Evolutionary conservation across 1,140 invertebrate genomes (phyloP), one percentile per base, ranked within the genome.

Genomic region (Caenorhabditis tropicalis): DNA sequence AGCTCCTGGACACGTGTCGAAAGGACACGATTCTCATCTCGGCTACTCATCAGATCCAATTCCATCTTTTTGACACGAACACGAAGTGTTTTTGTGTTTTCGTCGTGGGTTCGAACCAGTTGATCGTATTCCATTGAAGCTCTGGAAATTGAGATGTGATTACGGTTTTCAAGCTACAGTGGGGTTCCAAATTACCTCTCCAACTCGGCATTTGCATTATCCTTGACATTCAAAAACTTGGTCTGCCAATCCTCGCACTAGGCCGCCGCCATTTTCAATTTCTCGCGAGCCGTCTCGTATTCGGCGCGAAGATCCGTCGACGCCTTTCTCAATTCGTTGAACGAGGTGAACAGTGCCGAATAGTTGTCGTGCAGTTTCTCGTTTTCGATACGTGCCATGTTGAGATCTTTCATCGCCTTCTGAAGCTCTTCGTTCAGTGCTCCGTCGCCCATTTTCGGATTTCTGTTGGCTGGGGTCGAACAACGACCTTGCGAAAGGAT

Each of bases 321-420:
- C 36, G 36, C 65, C 7, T 74, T 36, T 21, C 65, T n/a, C 6
- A 46, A n/a, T 9, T 31, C 9, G 31, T 65, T 65, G 19, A 36
- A 65, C 31, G 58, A 9, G 16, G 58, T 31, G 33, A 65, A 65
- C 29, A 65, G 31, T 19, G 58, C 19, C 15, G 58, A n/a, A 19
- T 65, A 65, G 58, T 65, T 65, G n/a, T 29, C 58, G 19, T 65
- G 58, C 0, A 65, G 31, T n/a, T 65, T 65, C n/a, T 65, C 58
- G 15, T n/a, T 21, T n/a, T 65, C 58, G 2, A 15, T 15, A 36
- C 58, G 29, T 16, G 58, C 58, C 15, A n/a, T 7, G 36, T 65
- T 31, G 19, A 29, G 29, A 7, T 65, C 58, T 65, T 65, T 65
- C 15, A 65, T 15, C 12, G 31, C 58, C 24, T 65, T 65, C 24